These are phyloP conservation scores for Dromiciops gliroides DNA, from an alignment of 2,113 vertebrate genomes.

Conservation along the genomic window DNA sequence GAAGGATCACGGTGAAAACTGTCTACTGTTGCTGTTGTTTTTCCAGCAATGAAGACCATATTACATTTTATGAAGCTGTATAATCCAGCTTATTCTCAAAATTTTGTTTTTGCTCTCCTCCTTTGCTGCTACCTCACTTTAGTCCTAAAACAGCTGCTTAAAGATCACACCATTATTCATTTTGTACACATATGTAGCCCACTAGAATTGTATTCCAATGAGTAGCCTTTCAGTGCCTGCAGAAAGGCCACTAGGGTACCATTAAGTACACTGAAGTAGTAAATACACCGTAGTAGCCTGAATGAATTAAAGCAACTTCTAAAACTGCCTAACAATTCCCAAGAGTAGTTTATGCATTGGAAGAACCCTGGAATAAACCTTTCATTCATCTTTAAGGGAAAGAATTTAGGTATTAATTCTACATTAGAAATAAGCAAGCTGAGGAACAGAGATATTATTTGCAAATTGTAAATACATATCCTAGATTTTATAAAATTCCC, in stretches of 20 bases:
- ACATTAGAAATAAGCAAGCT: constrained; percentile 55
- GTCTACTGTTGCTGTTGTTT: neutral
- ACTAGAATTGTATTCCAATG: constrained; percentile 16
- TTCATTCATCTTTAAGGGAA: constrained; percentile 45
- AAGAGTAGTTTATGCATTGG: constrained; percentile 14
- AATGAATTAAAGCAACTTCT: constrained; percentile 48
- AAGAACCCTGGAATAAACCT: constrained; percentile 30
- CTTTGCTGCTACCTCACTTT: neutral
- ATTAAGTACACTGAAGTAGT: constrained; percentile 33
- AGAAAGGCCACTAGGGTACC: constrained; percentile 47
- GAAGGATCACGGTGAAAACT: neutral
- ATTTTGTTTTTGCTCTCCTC: constrained; percentile 9
- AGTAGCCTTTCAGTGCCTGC: neutral
- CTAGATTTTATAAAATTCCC: neutral
- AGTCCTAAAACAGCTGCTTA: constrained; percentile 15
- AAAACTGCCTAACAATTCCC: constrained; percentile 46
- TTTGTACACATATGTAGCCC: constrained; percentile 30
- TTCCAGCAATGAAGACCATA: neutral
- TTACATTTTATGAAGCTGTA: neutral
- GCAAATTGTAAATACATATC: neutral
- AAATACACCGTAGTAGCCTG: constrained; percentile 44
- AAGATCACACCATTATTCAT: constrained; percentile 38
- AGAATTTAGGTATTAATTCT: constrained; percentile 19
- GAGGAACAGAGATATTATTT: neutral
- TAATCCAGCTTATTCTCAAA: neutral